Evolutionary conservation across 2,888 invertebrate genomes (phyloP).

Genomic region (Cosmopolites sordidus): DNA sequence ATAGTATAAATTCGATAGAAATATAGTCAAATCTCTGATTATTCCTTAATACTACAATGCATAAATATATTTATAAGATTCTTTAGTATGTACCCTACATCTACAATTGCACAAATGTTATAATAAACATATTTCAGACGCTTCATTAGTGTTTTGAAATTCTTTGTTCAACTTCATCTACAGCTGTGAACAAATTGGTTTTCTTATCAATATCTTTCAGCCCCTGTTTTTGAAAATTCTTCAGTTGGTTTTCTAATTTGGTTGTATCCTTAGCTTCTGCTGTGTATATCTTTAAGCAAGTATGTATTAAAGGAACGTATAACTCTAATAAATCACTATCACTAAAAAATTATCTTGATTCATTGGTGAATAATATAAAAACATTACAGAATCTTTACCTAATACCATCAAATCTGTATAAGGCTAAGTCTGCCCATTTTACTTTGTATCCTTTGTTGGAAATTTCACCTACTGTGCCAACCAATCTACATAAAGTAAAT

Average conservation of each 20-base stretch:
- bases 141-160: too few species aligned
- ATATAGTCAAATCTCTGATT: too few species aligned
- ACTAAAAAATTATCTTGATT: conserved; percentile 46
- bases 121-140: too few species aligned
- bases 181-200: conserved; percentile 8
- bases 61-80: too few species aligned
- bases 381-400: conserved; percentile 17
- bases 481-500: conserved; percentile 62
- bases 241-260: conserved; percentile 57
- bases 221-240: conserved; percentile 61
- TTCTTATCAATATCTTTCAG: conserved; percentile 40
- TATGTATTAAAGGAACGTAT: conserved; percentile 64
- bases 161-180: conserved; percentile 18
- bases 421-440: conserved; percentile 64
- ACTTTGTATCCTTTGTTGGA: conserved; percentile 57
- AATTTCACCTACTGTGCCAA: conserved; percentile 55
- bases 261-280: conserved; percentile 60
- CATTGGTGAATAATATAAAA: background rate
- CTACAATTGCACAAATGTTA: too few species aligned
- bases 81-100: too few species aligned
- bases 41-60: too few species aligned
- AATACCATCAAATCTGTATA: conserved; percentile 67
- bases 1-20: too few species aligned
- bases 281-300: conserved; percentile 64
- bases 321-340: conserved; percentile 66